These are phyloP conservation scores for Platycheirus rosarum DNA, from an alignment of 2,888 invertebrate genomes.

Conservation along the genomic window DNA sequence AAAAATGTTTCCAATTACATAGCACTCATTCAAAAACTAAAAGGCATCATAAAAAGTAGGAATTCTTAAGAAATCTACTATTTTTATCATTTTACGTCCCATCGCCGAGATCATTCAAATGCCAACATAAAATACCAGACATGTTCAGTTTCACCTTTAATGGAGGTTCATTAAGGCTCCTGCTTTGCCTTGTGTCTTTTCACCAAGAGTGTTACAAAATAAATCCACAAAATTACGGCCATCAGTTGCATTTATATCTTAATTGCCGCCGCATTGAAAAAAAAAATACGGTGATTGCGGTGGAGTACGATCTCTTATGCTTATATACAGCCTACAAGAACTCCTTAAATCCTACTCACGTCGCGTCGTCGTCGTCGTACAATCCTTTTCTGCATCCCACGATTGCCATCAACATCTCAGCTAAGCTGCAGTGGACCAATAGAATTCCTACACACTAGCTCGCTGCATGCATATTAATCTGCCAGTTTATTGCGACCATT, in stretches of 20 bases:
- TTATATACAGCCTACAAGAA: not conserved
- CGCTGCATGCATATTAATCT: constrained; percentile 67
- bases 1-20: no score
- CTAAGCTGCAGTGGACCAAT: constrained; percentile 5
- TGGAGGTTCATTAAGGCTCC: constrained; percentile 53
- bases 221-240: constrained; percentile 71
- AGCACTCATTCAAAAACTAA: constrained; percentile 11
- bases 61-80: constrained; percentile 27
- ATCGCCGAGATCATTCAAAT: constrained; percentile 56
- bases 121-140: constrained; percentile 59
- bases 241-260: constrained; percentile 71
- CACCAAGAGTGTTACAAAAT: constrained; percentile 63
- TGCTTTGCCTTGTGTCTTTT: constrained; percentile 1
- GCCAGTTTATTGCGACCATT: constrained; percentile 62
- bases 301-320: constrained; percentile 6
- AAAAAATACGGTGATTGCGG: constrained; percentile 14
- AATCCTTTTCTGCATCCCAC: constrained; percentile 36
- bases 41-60: constrained; percentile 10
- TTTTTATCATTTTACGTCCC: constrained; percentile 5
- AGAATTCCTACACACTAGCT: constrained; percentile 57
- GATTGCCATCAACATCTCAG: constrained; percentile 20
- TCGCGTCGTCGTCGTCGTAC: not conserved
- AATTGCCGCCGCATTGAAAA: constrained; percentile 58
- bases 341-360: constrained; percentile 20
- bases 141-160: constrained; percentile 47